phyloP scores from a whole-genome alignment of 2,888 invertebrate species.

The Drosophila gaucha region DNA sequence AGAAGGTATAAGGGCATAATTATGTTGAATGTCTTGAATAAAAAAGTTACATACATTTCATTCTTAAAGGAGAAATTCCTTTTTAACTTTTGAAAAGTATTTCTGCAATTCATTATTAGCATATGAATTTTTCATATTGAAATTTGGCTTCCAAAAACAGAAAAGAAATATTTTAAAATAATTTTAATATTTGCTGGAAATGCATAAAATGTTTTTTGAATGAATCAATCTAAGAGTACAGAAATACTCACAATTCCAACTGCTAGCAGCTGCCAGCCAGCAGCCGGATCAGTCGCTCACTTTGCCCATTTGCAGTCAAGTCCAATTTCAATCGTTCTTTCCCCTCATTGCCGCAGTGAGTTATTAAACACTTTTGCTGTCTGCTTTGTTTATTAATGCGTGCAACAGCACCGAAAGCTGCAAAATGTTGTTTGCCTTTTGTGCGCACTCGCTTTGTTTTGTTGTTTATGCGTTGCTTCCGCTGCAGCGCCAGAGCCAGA shows the following conservation, averaged over 20 bases:
- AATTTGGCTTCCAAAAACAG: too few relatives aligned
- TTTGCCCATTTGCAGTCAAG: conserved; percentile 18
- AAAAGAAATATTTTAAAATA: too few relatives aligned
- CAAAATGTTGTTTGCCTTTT: conserved; percentile 69
- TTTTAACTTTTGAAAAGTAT: too few relatives aligned
- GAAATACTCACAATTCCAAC: conserved; percentile 15
- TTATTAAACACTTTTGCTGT: conserved; percentile 74
- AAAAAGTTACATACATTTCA: too few relatives aligned
- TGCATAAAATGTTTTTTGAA: background rate
- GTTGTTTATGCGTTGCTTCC: conserved; percentile 64
- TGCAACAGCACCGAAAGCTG: conserved; percentile 43
- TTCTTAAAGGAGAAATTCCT: too few relatives aligned
- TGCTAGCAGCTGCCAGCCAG: conserved; percentile 16
- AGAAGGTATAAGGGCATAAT: too few relatives aligned
- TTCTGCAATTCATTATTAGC: too few relatives aligned
- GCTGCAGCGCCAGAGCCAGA: conserved; percentile 20
- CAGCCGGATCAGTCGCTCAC: conserved; percentile 9
- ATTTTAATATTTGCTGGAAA: background rate
- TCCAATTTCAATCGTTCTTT: background rate
- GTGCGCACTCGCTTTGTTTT: conserved; percentile 43
- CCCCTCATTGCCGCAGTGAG: conserved; percentile 38
- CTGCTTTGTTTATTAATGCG: conserved; percentile 68
- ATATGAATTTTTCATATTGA: too few relatives aligned
- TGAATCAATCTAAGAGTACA: conserved; percentile 22
- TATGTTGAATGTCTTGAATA: too few relatives aligned